A percentile compares a stretch with the other conserved stretches of the same genome.
Evolutionary conservation across 2,888 invertebrate genomes (phyloP).

Genomic region (Drosophila mulleri): DNA sequence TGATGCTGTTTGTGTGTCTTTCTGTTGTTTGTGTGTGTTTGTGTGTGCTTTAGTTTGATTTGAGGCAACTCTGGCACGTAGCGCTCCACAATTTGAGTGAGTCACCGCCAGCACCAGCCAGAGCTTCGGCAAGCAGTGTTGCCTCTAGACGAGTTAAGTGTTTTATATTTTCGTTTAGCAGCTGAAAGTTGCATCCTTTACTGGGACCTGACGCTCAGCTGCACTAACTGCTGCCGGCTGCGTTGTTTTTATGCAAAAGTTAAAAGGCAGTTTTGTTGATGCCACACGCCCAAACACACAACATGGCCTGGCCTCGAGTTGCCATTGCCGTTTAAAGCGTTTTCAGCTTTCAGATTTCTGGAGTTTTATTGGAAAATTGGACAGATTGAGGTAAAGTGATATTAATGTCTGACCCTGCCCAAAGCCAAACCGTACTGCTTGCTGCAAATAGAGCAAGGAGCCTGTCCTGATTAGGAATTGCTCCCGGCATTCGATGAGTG

Average conservation of each 20-base stretch:
- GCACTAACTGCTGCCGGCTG: constrained; percentile 64
- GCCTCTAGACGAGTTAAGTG: constrained; percentile 70
- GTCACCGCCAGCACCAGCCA: constrained; percentile 34
- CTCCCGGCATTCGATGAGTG: background rate
- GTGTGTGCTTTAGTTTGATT: constrained; percentile 38
- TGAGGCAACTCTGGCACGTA: constrained; percentile 46
- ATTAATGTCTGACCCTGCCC: constrained; percentile 54
- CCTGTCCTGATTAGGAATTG: background rate
- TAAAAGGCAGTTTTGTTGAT: constrained; percentile 70
- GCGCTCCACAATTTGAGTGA: constrained; percentile 43
- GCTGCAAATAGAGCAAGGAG: constrained; percentile 3
- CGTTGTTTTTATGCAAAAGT: constrained; percentile 80
- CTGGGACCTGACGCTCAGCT: constrained; percentile 21
- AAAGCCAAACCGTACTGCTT: constrained; percentile 6
- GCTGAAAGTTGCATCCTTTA: constrained; percentile 78
- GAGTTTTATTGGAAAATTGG: constrained; percentile 79
- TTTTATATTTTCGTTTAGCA: constrained; percentile 82
- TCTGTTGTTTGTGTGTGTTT: constrained; percentile 11
- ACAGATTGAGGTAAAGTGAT: constrained; percentile 80
- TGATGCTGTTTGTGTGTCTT: constrained; percentile 5
- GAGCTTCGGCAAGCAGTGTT: constrained; percentile 16
- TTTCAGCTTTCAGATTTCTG: constrained; percentile 61
- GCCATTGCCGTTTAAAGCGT: constrained; percentile 64
- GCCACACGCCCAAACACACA: constrained; percentile 24
- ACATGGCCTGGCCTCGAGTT: constrained; percentile 35